phyloP scores from a whole-genome alignment of 1,140 invertebrate species.

The Caenorhabditis inopinata region DNA sequence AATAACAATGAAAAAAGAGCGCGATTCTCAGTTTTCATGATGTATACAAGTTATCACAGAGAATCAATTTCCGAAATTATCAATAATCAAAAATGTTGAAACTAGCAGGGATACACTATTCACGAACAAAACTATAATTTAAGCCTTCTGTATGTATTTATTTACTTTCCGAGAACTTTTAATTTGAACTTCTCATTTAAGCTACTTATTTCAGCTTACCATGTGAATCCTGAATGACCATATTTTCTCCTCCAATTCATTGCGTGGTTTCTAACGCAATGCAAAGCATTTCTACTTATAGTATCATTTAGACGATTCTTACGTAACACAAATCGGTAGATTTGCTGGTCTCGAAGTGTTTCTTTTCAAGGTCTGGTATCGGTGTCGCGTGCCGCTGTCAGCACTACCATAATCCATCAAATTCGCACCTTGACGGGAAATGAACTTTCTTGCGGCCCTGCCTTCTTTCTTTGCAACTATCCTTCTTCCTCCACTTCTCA shows the following conservation, averaged over 20 bases:
- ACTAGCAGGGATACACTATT: too few relatives aligned
- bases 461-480: conserved; percentile 8
- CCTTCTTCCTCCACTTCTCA: neutral
- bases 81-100: too few relatives aligned
- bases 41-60: too few relatives aligned
- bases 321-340: neutral
- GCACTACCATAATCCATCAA: conserved; percentile 17
- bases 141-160: too few relatives aligned
- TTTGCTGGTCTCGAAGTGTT: neutral
- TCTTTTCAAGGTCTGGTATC: neutral
- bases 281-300: neutral
- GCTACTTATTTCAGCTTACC: too few relatives aligned
- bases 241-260: neutral
- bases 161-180: too few relatives aligned
- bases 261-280: neutral
- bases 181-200: too few relatives aligned
- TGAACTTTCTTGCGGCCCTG: neutral
- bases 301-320: conserved; percentile 3
- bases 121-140: too few relatives aligned
- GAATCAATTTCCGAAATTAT: too few relatives aligned
- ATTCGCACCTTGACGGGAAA: neutral
- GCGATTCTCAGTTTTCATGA: too few relatives aligned
- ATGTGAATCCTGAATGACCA: too few relatives aligned
- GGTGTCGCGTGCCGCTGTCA: conserved; percentile 14
- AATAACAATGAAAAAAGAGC: too few relatives aligned